These are phyloP conservation scores for Meloe dianella DNA, from an alignment of 2,888 invertebrate genomes.

Conservation along the genomic window DNA sequence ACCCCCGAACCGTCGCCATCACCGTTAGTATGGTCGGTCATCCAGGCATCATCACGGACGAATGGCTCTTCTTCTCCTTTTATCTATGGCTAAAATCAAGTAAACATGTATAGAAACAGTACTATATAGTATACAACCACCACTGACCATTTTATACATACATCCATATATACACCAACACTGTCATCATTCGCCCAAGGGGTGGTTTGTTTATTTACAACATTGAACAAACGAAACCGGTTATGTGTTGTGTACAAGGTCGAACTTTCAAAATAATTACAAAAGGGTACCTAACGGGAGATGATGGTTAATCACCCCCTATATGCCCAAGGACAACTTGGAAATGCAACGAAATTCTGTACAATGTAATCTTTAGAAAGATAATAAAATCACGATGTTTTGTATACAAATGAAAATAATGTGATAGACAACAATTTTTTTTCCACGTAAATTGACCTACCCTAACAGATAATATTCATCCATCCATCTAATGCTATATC, in stretches of 20 bases:
- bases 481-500: conserved; percentile 21
- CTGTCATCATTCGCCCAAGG: background rate
- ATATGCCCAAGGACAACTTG: background rate
- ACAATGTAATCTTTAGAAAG: background rate
- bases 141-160: background rate
- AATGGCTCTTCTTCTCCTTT: background rate
- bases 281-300: background rate
- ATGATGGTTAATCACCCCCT: background rate
- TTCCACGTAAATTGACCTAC: conserved; percentile 31
- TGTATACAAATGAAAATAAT: no score
- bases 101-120: background rate
- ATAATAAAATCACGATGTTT: conserved; percentile 23
- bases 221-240: conserved; percentile 2
- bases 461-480: conserved; percentile 29
- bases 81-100: conserved; percentile 3
- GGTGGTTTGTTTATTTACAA: conserved; percentile 4
- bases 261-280: conserved; percentile 3
- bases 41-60: conserved; percentile 3
- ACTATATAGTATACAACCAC: background rate
- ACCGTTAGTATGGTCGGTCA: background rate
- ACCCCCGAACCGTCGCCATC: conserved; percentile 8
- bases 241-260: background rate
- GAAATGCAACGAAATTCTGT: background rate
- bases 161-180: background rate
- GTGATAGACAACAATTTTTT: no score